Evolutionary conservation across 2,888 invertebrate species (phyloP).

Genomic region (Scaptomyza polygonia): DNA sequence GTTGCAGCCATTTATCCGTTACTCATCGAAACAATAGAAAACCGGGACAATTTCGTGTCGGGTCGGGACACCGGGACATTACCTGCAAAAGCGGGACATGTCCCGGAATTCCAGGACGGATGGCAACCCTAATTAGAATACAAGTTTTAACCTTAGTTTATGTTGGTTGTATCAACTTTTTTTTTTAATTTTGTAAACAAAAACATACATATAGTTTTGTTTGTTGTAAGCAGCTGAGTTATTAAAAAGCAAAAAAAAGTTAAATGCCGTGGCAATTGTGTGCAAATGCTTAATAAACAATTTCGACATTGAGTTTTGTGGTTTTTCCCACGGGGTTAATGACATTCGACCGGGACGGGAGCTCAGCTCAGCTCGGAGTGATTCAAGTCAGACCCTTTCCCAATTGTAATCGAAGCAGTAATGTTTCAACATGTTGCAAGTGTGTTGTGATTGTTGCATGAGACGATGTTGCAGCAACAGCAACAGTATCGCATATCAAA

Average conservation of each 20-base stretch:
- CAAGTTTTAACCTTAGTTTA: no score
- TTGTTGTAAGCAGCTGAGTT: no score
- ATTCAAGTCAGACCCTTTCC: not conserved
- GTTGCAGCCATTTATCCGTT: no score
- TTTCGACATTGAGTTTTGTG: conserved; percentile 12
- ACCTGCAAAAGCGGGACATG: no score
- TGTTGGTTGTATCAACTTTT: conserved; percentile 24
- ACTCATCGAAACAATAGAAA: no score
- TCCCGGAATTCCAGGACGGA: no score
- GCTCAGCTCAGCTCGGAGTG: not conserved
- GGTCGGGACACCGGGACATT: no score
- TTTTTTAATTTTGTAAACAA: no score
- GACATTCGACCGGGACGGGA: conserved; percentile 58
- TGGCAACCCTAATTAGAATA: no score
- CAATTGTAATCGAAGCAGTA: conserved; percentile 21
- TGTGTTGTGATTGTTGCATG: conserved; percentile 19
- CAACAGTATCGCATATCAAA: conserved; percentile 44
- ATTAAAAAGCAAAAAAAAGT: conserved; percentile 49
- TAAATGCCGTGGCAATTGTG: conserved; percentile 44
- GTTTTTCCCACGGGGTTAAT: conserved; percentile 71
- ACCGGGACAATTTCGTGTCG: no score
- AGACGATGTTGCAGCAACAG: conserved; percentile 21
- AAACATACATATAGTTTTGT: no score
- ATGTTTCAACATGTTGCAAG: conserved; percentile 36
- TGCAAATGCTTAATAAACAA: conserved; percentile 56